Evolutionary conservation across 2,888 invertebrate species (phyloP), one percentile per base, ranked within the genome.

Genomic region (Elegia similella): DNA sequence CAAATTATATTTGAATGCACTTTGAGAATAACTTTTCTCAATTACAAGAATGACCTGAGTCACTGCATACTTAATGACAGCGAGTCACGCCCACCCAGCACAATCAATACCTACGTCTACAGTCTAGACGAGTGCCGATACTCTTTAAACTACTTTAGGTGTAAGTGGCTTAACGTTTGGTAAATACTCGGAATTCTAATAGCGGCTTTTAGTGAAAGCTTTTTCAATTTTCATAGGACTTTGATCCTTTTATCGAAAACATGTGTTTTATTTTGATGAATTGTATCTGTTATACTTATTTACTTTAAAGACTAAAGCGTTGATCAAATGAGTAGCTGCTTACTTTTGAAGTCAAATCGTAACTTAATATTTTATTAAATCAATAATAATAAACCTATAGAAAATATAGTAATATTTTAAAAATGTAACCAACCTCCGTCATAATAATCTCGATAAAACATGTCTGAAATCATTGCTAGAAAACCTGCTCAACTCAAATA

Each of bases 81-180:
- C 16, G 50, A 50, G 50, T 50, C 50, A 50, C 50, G 38, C 38
- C 50, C 8, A 34, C 50, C 34, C 10, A 50, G 34, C 17, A 16
- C 16, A 34, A 34, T 50, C 34, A 50, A 34, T 50, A 50, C 23
- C 23, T 17, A 12, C 32, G 13, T 34, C 48, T 48, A 15, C 32
- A 12, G 34, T 50, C 50, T 50, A 50, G 34, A 50, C 50, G 10
- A 46, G 46, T n/a, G 12, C 23, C 23, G 10, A 34, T 34, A 6
- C 6, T 16, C 38, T 6, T 38, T 30, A 34, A 13, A 50, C 8
- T 48, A 23, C 34, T 50, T 50, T 34, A 16, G 34, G 16, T 50
- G 47, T 13, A 32, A 50, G 50, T n/a, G 30, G 47, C 12, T 50
- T 34, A 50, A 13, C 34, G 10, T 34, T 32, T 15, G 15, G 32